Percentiles rank a stretch among this genome's conserved stretches.
phyloP scores from a whole-genome alignment of 2,113 vertebrate genomes.

The Periophthalmodon schlosseri region DNA sequence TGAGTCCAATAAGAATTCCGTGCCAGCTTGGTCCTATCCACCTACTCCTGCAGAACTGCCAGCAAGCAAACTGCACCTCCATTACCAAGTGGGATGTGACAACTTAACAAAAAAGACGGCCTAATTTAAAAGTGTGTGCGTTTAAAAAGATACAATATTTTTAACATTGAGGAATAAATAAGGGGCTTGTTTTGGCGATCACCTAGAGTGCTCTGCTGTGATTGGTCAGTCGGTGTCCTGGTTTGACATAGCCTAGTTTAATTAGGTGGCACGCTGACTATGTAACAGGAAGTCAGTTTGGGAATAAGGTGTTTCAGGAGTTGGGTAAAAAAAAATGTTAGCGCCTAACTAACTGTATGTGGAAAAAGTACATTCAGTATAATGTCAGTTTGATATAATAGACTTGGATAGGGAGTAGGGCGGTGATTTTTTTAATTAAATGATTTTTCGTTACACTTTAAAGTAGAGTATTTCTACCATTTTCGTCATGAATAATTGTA shows the following conservation, averaged over 20 bases:
- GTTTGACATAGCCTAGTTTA: slow-evolving; percentile 2
- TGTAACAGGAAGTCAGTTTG: background rate
- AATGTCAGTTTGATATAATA: too few relatives aligned
- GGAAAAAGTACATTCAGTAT: background rate
- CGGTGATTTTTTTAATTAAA: too few relatives aligned
- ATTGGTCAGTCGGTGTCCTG: background rate
- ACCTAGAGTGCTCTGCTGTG: background rate
- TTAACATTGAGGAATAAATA: background rate
- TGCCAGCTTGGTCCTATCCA: slow-evolving; percentile 48
- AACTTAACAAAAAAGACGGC: slow-evolving; percentile 29
- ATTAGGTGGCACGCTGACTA: slow-evolving; percentile 1
- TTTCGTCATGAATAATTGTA: too few relatives aligned
- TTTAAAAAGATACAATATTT: background rate
- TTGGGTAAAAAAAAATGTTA: background rate
- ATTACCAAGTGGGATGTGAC: slow-evolving; percentile 62
- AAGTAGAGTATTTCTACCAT: too few relatives aligned
- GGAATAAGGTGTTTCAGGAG: background rate
- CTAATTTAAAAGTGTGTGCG: background rate
- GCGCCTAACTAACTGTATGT: background rate
- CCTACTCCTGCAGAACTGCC: slow-evolving; percentile 46
- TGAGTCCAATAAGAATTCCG: slow-evolving; percentile 29
- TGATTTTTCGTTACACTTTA: too few relatives aligned
- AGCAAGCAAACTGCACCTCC: slow-evolving; percentile 32
- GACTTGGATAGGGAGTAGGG: too few relatives aligned
- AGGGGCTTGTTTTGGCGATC: background rate